Evolutionary conservation across 2,113 vertebrate genomes (phyloP), one percentile per base, ranked within the genome.

Genomic region (Pseudopipra pipra): DNA sequence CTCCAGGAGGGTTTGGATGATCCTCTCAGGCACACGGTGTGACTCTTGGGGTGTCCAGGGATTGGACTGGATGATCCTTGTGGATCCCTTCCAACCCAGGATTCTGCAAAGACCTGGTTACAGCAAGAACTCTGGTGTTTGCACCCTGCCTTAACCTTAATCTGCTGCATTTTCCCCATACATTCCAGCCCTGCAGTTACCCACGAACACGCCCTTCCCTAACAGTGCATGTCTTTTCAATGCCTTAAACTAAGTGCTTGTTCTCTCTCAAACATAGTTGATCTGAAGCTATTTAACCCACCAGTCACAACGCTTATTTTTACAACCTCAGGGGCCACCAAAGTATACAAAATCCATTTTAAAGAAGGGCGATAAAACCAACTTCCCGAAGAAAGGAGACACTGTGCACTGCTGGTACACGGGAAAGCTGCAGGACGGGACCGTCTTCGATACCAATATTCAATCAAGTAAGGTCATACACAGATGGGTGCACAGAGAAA

Each of bases 331-430:
- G 99, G 99, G 98, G 73, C 99, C 99, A 5, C 99, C 99, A 9
- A 99, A 98, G 92, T 99, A 98, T 31, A 98, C 96, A 9, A 99
- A 99, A 95, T 96, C 98, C 4, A 94, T 99, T 70, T 84, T 99
- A 37, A 99, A 99, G 96, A 99, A 99, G 87, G 99, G 99, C 0
- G 99, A 99, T 95, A 99, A 99, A 97, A 97, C 97, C 39, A 99
- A 99, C 98, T 99, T 99, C 67, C 99, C 99, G 0, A 99, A 99
- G 97, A 99, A 99, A 88, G 99, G 99, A 3, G 99, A 99, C 43
- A 97, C 98, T 2, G 99, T 99, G 72, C 98, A 99, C 55, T 99
- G 99, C 98, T 99, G 99, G 99, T 99, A 99, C 88, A 99, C 99
- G 0, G 99, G 99, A 1, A 98, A 98, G 5, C 94, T 99, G 70